phyloP scores from a whole-genome alignment of 2,888 invertebrate genomes.

The Latrodectus hesperus region DNA sequence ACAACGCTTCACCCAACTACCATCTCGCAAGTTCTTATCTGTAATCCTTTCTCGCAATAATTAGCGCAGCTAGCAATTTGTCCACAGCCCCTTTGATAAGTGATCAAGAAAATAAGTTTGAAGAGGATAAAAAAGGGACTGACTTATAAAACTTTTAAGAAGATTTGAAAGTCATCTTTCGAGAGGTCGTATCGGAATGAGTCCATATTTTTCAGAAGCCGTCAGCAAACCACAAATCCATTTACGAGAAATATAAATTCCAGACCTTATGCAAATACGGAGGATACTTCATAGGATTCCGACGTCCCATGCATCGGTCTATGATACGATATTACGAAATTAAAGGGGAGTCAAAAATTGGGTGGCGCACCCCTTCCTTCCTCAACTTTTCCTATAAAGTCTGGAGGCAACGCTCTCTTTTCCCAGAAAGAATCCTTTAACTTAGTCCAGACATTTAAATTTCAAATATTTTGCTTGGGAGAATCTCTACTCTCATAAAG shows the following conservation, averaged over 20 bases:
- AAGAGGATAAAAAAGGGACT: constrained; percentile 12
- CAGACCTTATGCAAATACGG: constrained; percentile 51
- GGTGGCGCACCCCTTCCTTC: too few species aligned
- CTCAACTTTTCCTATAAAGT: too few species aligned
- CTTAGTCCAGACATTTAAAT: too few species aligned
- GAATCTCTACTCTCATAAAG: too few species aligned
- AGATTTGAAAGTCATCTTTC: constrained; percentile 53
- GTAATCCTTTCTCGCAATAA: too few species aligned
- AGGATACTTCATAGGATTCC: constrained; percentile 17
- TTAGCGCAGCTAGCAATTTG: not conserved
- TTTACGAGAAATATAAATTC: constrained; percentile 51
- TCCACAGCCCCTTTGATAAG: constrained; percentile 1
- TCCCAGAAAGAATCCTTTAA: too few species aligned
- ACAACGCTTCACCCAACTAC: too few species aligned
- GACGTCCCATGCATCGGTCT: not conserved
- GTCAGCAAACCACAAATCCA: constrained; percentile 14
- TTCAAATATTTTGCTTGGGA: too few species aligned
- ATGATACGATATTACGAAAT: constrained; percentile 53
- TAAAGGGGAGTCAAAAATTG: constrained; percentile 40
- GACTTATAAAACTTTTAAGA: constrained; percentile 55
- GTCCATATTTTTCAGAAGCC: constrained; percentile 29
- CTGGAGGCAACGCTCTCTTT: too few species aligned
- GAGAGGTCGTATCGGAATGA: constrained; percentile 48
- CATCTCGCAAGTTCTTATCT: too few species aligned
- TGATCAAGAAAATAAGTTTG: constrained; percentile 52